Conservation (phyloP, 2,113 vertebrate genomes). For the Stegostoma tigrinum region DNA sequence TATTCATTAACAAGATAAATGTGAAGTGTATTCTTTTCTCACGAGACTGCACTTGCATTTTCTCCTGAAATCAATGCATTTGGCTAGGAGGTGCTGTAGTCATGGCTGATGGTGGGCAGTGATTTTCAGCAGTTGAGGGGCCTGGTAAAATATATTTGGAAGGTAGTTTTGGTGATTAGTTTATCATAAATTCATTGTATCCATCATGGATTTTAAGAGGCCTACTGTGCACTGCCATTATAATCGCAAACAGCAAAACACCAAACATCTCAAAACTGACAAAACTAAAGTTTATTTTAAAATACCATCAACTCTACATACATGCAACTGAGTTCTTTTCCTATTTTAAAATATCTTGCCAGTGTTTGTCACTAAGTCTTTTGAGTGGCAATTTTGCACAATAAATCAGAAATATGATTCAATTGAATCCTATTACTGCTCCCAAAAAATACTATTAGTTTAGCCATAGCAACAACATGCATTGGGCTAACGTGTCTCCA, state of each 20-base stretch:
- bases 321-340: slow-evolving; percentile 9
- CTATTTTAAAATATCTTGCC: slow-evolving; percentile 19
- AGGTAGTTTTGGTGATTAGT: not conserved
- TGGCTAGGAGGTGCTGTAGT: not conserved
- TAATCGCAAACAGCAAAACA: not conserved
- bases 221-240: not conserved
- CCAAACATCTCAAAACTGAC: slow-evolving; percentile 23
- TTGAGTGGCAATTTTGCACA: slow-evolving; percentile 22
- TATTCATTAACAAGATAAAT: not conserved
- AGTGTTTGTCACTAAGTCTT: not conserved
- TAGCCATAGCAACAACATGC: not conserved
- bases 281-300: slow-evolving; percentile 34
- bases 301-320: slow-evolving; percentile 28
- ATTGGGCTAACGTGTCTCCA: not conserved
- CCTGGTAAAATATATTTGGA: no score
- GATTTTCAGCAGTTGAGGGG: not conserved
- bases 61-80: not conserved
- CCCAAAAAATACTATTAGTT: not conserved
- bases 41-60: not conserved
- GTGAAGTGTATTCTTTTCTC: not conserved
- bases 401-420: not conserved
- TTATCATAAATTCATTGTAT: not conserved
- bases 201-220: not conserved
- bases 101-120: not conserved
- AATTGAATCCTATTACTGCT: not conserved